phyloP scores from a whole-genome alignment of 2,797 vertebrate genomes.

The Lutjanus campechanus region DNA sequence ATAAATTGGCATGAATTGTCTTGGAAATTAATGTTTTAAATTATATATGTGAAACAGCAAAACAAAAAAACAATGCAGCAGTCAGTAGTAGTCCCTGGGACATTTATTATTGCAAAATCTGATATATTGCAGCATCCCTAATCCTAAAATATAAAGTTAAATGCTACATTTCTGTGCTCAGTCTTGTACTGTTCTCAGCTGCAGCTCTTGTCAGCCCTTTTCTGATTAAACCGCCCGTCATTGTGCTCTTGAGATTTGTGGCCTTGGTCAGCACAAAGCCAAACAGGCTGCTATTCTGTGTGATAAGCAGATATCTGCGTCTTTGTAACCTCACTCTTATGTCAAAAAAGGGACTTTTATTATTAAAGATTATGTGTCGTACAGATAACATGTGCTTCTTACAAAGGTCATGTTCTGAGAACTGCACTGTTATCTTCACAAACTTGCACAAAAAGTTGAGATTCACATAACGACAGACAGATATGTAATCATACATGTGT shows the following conservation, averaged over 20 bases:
- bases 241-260: neutral
- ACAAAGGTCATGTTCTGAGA: constrained; percentile 37
- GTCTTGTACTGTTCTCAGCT: neutral
- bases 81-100: no score
- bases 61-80: no score
- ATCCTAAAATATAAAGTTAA: neutral
- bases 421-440: neutral
- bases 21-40: no score
- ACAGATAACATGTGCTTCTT: constrained; percentile 31
- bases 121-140: no score
- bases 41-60: no score
- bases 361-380: neutral
- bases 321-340: constrained; percentile 16
- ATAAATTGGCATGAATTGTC: no score
- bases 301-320: constrained; percentile 30
- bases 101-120: no score
- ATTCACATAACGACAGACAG: neutral
- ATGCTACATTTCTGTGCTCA: neutral
- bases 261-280: constrained; percentile 40
- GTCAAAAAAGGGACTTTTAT: constrained; percentile 8
- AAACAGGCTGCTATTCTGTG: constrained; percentile 16
- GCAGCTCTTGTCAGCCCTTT: neutral
- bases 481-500: neutral
- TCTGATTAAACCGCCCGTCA: neutral
- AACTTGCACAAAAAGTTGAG: neutral